Base-by-base conservation (phyloP, 2,888 invertebrate genomes). In the Pomacea canaliculata region DNA sequence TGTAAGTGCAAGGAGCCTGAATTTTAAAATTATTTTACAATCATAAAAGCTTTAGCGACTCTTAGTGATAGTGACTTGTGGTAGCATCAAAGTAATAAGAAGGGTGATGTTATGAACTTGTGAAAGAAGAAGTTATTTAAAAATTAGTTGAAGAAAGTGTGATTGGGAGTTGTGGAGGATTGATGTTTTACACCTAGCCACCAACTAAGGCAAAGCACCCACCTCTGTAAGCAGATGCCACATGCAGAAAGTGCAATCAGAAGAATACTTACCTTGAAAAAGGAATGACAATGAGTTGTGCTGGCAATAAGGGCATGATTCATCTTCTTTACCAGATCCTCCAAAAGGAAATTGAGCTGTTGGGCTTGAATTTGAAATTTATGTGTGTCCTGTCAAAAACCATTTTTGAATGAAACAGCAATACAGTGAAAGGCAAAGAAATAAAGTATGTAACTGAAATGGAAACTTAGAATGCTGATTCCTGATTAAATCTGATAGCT, bases 281-380 rank as follows among this genome's bases (percentile, higher is more conserved):
- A 85, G n/a, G 84, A 80, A 49, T 82, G 83, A 71, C 85, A 77
- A 74, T 86, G 87, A 12, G 84, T 80, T 9, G 89, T 81, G 12
- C 87, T 84, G 8, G 87, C 83, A 27, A 87, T 81, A 16, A 92
- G 85, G 19, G 85, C 82, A 79, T 91, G 90, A 59, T 92, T 91
- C 63, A 94, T 83, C 90, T 94, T 94, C 7, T 88, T 85, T 13
- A 92, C 91, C 69, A 94, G 90, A 88, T 94, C 94, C 70, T 93
- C 92, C 72, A 94, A 85, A 56, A 92, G 85, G 80, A 91, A 92
- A 65, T 90, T 85, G 46, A 92, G 85, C 78, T 92, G 91, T n/a
- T 85, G 83, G 8, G 92, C 90, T 59, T 91, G 84, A 27, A 90
- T 80, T 71, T 83, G 78, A 10, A 89, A 78, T 23, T 84, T 81